phyloP scores from a whole-genome alignment of 2,113 vertebrate species.

The Himantopus leucocephalus region DNA sequence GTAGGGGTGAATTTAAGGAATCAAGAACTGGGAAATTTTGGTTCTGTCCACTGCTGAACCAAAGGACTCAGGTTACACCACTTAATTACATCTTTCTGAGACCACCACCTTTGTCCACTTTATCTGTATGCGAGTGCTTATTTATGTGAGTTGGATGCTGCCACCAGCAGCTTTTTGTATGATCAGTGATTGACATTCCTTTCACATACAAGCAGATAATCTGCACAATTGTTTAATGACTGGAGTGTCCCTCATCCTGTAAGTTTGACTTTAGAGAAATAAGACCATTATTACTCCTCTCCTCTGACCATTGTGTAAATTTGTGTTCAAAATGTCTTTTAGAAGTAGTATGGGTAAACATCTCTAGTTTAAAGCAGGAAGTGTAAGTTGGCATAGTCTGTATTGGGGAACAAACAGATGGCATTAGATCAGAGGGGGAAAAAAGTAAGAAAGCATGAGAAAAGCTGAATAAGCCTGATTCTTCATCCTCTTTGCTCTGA shows the following conservation, averaged over 20 bases:
- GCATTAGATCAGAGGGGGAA: neutral
- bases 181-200: no score
- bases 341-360: no score
- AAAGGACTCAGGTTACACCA: neutral
- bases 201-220: no score
- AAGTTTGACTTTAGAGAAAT: no score
- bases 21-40: neutral
- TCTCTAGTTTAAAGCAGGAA: neutral
- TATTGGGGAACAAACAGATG: neutral
- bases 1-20: neutral
- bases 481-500: neutral
- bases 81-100: neutral
- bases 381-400: neutral
- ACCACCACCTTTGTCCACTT: accelerated
- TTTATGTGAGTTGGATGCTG: neutral
- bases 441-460: neutral
- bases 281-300: no score
- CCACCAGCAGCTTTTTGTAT: no score
- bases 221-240: no score
- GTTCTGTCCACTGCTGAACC: neutral
- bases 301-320: no score
- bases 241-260: no score
- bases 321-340: no score
- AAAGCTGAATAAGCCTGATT: neutral
- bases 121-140: accelerated